phyloP scores from a whole-genome alignment of 2,888 invertebrate species.

The Torymus auratus region DNA sequence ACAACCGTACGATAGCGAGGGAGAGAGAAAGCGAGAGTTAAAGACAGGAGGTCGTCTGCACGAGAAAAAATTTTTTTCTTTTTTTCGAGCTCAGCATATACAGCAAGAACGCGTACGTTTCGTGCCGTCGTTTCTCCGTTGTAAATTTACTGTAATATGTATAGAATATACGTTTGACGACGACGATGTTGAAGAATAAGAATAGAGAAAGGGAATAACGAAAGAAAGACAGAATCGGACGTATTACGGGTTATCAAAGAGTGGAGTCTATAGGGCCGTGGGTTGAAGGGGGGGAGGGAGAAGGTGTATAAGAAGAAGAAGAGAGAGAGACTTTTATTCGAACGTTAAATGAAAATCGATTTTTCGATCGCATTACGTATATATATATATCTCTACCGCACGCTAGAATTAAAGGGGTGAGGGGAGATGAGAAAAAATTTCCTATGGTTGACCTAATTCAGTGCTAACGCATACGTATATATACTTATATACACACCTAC shows the following conservation, averaged over 20 bases:
- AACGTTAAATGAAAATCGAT: not conserved
- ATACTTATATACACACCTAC: no score
- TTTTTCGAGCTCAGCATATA: constrained; percentile 31
- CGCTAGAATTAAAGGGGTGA: not conserved
- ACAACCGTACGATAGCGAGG: no score
- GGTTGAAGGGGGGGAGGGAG: no score
- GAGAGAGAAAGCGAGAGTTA: no score
- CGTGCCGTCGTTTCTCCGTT: constrained; percentile 15
- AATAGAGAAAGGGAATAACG: not conserved
- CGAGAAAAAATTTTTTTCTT: constrained; percentile 15
- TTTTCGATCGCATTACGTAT: not conserved
- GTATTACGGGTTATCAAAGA: no score
- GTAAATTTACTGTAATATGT: constrained; percentile 37
- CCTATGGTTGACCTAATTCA: constrained; percentile 31
- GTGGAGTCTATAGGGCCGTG: no score
- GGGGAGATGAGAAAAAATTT: constrained; percentile 6
- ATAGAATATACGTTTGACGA: not conserved
- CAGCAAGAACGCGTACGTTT: not conserved
- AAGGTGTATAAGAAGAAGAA: no score
- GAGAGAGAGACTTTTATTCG: no score
- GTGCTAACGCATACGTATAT: constrained; percentile 1
- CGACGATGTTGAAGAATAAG: not conserved
- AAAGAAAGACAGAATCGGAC: no score
- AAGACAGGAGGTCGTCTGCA: constrained; percentile 6
- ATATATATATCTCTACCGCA: not conserved